These are phyloP conservation scores for Corbicula japonica DNA, from an alignment of 2,888 invertebrate species.

Conservation along the genomic window DNA sequence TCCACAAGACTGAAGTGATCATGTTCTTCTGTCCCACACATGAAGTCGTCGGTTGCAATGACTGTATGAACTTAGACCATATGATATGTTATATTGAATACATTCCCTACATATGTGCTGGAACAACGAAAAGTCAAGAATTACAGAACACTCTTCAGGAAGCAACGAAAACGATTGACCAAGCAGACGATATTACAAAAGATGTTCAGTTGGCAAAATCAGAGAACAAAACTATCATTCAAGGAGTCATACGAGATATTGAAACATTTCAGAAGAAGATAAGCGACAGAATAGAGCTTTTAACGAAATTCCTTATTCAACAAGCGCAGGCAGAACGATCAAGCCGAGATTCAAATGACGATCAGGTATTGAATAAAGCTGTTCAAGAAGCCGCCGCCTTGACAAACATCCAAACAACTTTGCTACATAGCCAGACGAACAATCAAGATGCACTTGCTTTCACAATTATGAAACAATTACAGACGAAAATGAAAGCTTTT, in stretches of 20 bases:
- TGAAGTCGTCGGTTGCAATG: background rate
- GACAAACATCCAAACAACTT: no score
- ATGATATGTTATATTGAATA: conserved; percentile 5
- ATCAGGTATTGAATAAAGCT: no score
- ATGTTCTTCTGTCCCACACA: conserved; percentile 12
- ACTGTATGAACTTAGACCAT: conserved; percentile 6
- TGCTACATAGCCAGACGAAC: no score
- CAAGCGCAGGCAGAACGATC: no score
- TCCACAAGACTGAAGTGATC: background rate
- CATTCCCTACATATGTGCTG: conserved; percentile 7
- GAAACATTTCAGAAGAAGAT: background rate
- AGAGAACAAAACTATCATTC: background rate
- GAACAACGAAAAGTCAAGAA: background rate
- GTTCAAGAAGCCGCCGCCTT: no score
- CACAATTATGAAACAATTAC: no score
- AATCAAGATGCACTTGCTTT: no score
- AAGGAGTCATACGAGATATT: background rate
- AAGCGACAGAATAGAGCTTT: background rate
- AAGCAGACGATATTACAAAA: background rate
- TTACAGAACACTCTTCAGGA: background rate
- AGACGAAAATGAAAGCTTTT: no score
- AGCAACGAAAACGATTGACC: background rate
- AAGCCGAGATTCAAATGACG: no score
- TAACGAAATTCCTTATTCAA: background rate
- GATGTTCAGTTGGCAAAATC: background rate